These are phyloP conservation scores for Eleginops maclovinus DNA, from an alignment of 2,113 vertebrate genomes.

Conservation along the genomic window DNA sequence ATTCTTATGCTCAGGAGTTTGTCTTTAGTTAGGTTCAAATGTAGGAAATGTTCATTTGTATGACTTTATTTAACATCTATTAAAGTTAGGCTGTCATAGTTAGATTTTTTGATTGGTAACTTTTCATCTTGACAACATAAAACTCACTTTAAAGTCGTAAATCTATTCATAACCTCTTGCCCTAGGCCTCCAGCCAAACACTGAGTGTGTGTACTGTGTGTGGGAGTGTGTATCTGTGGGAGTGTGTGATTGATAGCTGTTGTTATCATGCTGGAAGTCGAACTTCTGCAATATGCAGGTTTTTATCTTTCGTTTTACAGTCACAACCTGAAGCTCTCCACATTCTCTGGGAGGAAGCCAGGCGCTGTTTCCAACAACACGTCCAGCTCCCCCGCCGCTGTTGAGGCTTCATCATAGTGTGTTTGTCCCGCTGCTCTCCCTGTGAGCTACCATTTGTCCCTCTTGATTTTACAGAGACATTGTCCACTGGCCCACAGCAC, in stretches of 20 bases:
- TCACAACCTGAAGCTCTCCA: neutral
- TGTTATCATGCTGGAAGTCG: neutral
- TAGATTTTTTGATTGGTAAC: neutral
- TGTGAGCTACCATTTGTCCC: constrained; percentile 9
- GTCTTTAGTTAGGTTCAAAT: neutral
- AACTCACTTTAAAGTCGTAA: neutral
- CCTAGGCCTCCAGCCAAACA: neutral
- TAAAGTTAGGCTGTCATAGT: too few species aligned
- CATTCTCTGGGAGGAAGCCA: neutral
- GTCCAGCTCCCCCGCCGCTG: neutral
- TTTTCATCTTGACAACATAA: neutral
- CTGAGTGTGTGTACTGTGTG: too few species aligned
- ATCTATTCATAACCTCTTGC: neutral
- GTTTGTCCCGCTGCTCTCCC: neutral
- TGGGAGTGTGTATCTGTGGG: constrained; percentile 5
- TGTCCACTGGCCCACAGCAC: constrained; percentile 16
- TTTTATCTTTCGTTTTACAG: neutral
- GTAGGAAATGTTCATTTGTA: neutral
- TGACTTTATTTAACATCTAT: neutral
- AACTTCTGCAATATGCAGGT: neutral
- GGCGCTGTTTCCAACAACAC: constrained; percentile 2
- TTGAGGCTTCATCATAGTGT: neutral
- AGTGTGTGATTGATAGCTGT: neutral
- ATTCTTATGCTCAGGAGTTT: neutral
- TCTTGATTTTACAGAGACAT: constrained; percentile 4